phyloP scores from a whole-genome alignment of 2,888 invertebrate genomes.

The Tillus elongatus region DNA sequence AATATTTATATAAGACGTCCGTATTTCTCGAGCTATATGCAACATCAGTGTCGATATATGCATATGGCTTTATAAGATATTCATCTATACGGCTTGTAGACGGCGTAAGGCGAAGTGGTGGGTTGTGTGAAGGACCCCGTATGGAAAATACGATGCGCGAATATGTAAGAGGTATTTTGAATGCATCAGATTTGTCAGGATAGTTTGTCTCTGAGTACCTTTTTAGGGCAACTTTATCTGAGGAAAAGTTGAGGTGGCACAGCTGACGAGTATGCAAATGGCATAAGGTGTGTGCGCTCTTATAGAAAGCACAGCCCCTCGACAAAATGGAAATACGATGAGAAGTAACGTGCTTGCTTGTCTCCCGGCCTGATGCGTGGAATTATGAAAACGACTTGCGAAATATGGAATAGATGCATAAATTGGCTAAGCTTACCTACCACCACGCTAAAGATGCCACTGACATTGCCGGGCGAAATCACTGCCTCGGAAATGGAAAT shows the following conservation, averaged over 20 bases:
- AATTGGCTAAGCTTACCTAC: constrained; percentile 33
- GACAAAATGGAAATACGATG: constrained; percentile 41
- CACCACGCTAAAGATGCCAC: constrained; percentile 1
- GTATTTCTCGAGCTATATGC: no score
- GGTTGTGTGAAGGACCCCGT: no score
- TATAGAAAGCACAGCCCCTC: constrained; percentile 27
- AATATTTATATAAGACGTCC: no score
- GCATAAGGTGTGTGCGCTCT: constrained; percentile 33
- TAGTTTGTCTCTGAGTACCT: constrained; percentile 41
- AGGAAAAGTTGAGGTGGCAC: constrained; percentile 45
- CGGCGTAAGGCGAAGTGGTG: no score
- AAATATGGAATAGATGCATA: constrained; percentile 45
- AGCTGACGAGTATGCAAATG: constrained; percentile 48
- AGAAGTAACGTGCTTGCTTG: constrained; percentile 33
- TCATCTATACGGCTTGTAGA: no score
- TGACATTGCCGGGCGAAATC: not conserved
- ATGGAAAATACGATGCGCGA: no score
- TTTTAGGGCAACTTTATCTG: constrained; percentile 38
- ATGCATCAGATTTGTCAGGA: constrained; percentile 41
- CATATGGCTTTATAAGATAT: no score
- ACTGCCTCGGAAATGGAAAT: not conserved
- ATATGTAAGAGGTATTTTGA: constrained; percentile 39
- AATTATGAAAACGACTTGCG: constrained; percentile 45
- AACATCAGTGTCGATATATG: no score
- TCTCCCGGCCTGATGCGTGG: constrained; percentile 42